A percentile compares a stretch with the other conserved stretches of the same genome.
phyloP scores from a whole-genome alignment of 1,140 invertebrate genomes.

The Neocloeon triangulifer region DNA sequence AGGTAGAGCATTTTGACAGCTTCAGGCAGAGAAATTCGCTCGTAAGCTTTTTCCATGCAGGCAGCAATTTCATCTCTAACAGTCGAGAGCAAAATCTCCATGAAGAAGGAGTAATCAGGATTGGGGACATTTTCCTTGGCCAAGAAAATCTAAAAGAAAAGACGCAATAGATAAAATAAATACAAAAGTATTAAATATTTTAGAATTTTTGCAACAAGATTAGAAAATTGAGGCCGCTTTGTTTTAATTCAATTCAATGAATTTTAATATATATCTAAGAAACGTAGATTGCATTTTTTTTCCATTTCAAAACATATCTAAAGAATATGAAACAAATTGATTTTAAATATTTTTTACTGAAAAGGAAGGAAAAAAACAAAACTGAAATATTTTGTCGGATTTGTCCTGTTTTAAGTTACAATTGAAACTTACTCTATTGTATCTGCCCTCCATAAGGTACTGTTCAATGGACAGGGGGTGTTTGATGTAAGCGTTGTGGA shows the following conservation, averaged over 20 bases:
- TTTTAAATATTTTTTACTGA: no score
- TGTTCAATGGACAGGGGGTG: constrained; percentile 93
- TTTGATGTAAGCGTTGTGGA: constrained; percentile 87
- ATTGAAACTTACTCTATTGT: constrained; percentile 72
- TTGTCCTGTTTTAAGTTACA: no score
- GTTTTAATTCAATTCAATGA: constrained; percentile 6
- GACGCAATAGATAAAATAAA: no score
- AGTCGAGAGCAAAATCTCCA: constrained; percentile 87
- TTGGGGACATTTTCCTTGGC: constrained; percentile 90
- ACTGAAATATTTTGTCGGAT: no score
- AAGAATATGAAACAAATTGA: no score
- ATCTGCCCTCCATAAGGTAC: constrained; percentile 97
- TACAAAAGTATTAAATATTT: no score
- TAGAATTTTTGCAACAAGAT: no score
- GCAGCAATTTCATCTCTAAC: constrained; percentile 89
- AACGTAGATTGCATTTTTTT: no score
- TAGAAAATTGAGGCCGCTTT: no score
- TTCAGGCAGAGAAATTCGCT: constrained; percentile 67
- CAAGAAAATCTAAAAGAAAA: constrained; percentile 49
- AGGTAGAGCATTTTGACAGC: constrained; percentile 81
- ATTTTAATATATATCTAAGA: no score
- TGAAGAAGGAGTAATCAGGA: constrained; percentile 88
- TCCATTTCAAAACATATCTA: no score
- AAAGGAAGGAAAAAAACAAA: no score
- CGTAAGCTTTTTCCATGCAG: constrained; percentile 92